Evolutionary conservation across 2,797 vertebrate genomes (phyloP).

Genomic region (Sebastes alutus): DNA sequence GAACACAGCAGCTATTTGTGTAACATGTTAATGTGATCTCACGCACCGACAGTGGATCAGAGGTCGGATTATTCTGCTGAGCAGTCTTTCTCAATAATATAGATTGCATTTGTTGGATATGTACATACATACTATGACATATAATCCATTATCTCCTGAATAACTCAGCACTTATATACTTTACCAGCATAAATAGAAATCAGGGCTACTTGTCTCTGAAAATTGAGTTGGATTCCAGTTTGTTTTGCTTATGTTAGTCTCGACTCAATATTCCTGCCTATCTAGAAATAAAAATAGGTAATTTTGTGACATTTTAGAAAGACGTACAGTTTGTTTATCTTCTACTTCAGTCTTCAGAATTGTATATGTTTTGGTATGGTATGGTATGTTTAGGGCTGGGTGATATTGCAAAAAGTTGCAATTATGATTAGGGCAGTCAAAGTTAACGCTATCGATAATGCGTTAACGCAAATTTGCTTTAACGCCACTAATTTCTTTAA

Average conservation of each 20-base stretch:
- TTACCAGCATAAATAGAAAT: background rate
- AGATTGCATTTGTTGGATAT: background rate
- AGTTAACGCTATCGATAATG: too few relatives aligned
- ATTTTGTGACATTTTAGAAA: too few relatives aligned
- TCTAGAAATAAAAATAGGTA: too few relatives aligned
- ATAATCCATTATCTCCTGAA: background rate
- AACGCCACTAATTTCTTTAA: too few relatives aligned
- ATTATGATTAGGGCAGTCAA: too few relatives aligned
- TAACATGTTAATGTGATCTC: conserved; percentile 23
- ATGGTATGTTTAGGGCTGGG: too few relatives aligned
- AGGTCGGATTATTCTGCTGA: background rate
- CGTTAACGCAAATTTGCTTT: too few relatives aligned
- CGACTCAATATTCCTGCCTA: too few relatives aligned
- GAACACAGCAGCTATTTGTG: background rate
- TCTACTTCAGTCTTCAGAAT: too few relatives aligned
- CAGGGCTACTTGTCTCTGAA: background rate
- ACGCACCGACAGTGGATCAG: background rate
- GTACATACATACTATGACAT: background rate
- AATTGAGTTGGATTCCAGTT: accelerated
- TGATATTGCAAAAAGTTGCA: too few relatives aligned
- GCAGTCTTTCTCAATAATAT: background rate
- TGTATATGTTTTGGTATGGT: too few relatives aligned
- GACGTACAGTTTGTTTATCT: too few relatives aligned
- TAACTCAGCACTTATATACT: background rate
- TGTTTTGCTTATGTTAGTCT: background rate